Evolutionary conservation across 2,888 invertebrate genomes (phyloP), one percentile per base, ranked within the genome.

Genomic region (Halictus ligatus): DNA sequence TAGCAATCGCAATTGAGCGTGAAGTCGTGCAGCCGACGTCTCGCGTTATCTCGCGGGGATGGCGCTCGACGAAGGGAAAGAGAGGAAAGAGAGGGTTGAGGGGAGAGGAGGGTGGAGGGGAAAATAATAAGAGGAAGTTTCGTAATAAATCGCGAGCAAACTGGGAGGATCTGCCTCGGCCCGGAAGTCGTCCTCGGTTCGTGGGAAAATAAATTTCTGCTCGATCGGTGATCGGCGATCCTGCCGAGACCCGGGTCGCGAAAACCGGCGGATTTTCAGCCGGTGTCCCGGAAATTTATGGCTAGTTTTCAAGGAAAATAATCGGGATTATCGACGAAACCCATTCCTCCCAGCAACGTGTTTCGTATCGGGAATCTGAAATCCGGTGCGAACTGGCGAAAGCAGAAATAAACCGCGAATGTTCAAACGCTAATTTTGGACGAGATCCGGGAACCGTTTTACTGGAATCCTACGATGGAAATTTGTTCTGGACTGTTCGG

Each of bases 81-180:
- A 13, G 60, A 10, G 25, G 58, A 72, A 71, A 76, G 12, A 5
- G 10, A 8, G 21, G 7, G 54, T 35, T 35, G 1, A 2, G 7
- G 54, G 54, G 54, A 60, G 1, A 10, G 60, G 12, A 35, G 35
- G 35, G 35, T 0, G n/a, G 69, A 75, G 74, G 48, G 75, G 80
- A 75, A 86, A 87, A 86, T 87, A 91, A 89, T 88, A 90, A 88
- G 86, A 83, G 80, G 84, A 88, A 90, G 91, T 89, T 90, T 88
- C 81, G 88, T 82, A 85, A 90, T 89, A 89, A 89, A 90, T 91
- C 87, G 86, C 25, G 60, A 60, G 60, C 54, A 54, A 54, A 54
- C 54, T 54, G 54, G 54, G 10, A 54, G 54, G 77, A 83, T 87
- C 86, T 83, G 84, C 81, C 80, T 69, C 64, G 64, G 25, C 25